Conservation (phyloP, 2,113 vertebrate genomes). For the Hepsetus odoe region DNA sequence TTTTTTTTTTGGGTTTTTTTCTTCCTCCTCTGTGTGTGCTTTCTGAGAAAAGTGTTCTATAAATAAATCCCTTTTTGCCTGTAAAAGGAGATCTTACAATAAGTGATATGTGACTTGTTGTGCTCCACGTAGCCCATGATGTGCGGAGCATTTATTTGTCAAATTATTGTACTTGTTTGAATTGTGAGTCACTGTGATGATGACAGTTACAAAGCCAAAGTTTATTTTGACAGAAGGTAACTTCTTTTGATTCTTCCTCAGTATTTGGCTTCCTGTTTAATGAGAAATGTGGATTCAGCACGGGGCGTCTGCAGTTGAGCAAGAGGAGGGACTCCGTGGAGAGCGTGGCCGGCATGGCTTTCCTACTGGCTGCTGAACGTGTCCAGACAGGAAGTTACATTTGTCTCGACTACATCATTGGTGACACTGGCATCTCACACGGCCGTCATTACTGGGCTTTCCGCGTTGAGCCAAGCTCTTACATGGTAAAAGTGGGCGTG, state of each 20-base stretch:
- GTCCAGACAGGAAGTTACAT: slow-evolving; percentile 90
- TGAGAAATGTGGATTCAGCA: slow-evolving; percentile 93
- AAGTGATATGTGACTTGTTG: too few relatives aligned
- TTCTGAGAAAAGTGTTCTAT: neutral
- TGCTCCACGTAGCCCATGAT: too few relatives aligned
- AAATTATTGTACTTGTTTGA: too few relatives aligned
- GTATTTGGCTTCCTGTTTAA: slow-evolving; percentile 94
- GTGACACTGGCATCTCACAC: slow-evolving; percentile 86
- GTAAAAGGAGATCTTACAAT: too few relatives aligned
- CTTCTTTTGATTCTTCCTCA: slow-evolving; percentile 55
- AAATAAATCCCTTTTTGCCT: neutral
- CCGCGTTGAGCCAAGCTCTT: slow-evolving; percentile 86
- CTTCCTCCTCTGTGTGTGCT: neutral
- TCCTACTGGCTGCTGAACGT: slow-evolving; percentile 86
- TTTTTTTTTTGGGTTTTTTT: neutral
- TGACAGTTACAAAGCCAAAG: too few relatives aligned
- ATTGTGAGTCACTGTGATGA: too few relatives aligned
- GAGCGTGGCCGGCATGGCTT: slow-evolving; percentile 84
- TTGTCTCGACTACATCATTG: slow-evolving; percentile 91
- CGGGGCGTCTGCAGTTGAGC: slow-evolving; percentile 84
- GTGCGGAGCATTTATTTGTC: too few relatives aligned
- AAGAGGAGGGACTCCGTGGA: slow-evolving; percentile 85
- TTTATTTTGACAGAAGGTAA: too few relatives aligned
- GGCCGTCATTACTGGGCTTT: slow-evolving; percentile 96
- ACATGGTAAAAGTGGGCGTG: slow-evolving; percentile 93